phyloP scores from a whole-genome alignment of 2,888 invertebrate genomes.

The Macaria notata region DNA sequence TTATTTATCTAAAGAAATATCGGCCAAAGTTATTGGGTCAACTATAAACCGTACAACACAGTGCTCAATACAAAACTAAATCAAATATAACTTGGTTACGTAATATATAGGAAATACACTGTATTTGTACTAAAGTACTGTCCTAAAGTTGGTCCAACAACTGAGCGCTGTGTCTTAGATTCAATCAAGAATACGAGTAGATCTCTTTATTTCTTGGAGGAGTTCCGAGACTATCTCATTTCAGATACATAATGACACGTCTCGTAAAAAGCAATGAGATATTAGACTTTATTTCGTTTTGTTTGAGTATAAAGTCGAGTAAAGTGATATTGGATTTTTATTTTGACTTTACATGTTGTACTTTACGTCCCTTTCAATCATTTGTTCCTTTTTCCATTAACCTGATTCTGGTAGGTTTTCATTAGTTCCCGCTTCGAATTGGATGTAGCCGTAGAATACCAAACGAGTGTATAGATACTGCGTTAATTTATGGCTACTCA shows the following conservation, averaged over 20 bases:
- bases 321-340: not conserved
- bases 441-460: conserved; percentile 6
- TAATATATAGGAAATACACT: conserved; percentile 1
- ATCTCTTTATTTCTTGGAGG: conserved; percentile 35
- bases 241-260: conserved; percentile 30
- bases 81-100: not conserved
- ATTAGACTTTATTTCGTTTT: not conserved
- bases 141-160: conserved; percentile 1
- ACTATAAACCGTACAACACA: too few relatives aligned
- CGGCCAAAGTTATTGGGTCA: too few relatives aligned
- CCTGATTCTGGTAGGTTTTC: conserved; percentile 34
- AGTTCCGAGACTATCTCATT: conserved; percentile 37
- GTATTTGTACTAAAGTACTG: conserved; percentile 2
- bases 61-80: too few relatives aligned
- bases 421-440: conserved; percentile 28
- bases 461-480: too few relatives aligned
- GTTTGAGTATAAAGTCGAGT: not conserved
- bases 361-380: conserved; percentile 38
- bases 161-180: conserved; percentile 25
- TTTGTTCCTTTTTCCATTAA: conserved; percentile 39
- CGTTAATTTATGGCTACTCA: too few relatives aligned
- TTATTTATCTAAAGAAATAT: too few relatives aligned
- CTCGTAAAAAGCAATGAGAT: not conserved
- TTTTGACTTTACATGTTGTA: conserved; percentile 23
- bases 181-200: conserved; percentile 40